Percentiles rank a stretch among this genome's conserved stretches.
phyloP scores from a whole-genome alignment of 2,113 vertebrate genomes.

The Caloenas nicobarica region DNA sequence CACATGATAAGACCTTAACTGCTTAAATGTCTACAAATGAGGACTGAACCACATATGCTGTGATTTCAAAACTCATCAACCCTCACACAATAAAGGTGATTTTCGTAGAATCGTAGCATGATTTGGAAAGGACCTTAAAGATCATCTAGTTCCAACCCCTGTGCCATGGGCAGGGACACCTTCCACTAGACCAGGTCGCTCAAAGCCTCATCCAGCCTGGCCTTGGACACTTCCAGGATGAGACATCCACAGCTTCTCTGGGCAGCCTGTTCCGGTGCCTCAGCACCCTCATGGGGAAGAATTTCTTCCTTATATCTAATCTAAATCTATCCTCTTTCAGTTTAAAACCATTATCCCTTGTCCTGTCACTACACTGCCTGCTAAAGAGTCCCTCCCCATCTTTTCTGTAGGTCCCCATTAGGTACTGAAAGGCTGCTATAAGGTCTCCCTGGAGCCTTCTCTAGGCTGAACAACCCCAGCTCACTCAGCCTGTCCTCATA shows the following conservation, averaged over 20 bases:
- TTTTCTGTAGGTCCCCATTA: not conserved
- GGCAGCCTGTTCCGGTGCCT: accelerated
- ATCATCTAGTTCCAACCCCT: not conserved
- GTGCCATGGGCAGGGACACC: not conserved
- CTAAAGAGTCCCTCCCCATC: not conserved
- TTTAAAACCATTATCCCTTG: accelerated
- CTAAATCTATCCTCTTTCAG: not conserved
- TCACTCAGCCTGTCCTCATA: not conserved
- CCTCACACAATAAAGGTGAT: not conserved
- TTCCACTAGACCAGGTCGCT: not conserved
- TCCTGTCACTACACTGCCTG: no score
- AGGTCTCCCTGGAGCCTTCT: accelerated
- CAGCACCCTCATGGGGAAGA: accelerated
- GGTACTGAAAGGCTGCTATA: not conserved
- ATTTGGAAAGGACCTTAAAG: not conserved
- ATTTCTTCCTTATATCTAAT: not conserved
- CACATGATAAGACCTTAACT: not conserved
- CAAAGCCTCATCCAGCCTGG: not conserved
- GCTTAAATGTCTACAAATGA: not conserved
- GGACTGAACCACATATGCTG: not conserved
- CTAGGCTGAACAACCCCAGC: not conserved
- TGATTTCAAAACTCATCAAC: not conserved
- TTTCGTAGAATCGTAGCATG: not conserved
- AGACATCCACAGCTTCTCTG: accelerated
- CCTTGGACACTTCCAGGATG: not conserved